These are phyloP conservation scores for Ctenopoma multispine DNA, from an alignment of 2,797 vertebrate genomes.

Conservation along the genomic window DNA sequence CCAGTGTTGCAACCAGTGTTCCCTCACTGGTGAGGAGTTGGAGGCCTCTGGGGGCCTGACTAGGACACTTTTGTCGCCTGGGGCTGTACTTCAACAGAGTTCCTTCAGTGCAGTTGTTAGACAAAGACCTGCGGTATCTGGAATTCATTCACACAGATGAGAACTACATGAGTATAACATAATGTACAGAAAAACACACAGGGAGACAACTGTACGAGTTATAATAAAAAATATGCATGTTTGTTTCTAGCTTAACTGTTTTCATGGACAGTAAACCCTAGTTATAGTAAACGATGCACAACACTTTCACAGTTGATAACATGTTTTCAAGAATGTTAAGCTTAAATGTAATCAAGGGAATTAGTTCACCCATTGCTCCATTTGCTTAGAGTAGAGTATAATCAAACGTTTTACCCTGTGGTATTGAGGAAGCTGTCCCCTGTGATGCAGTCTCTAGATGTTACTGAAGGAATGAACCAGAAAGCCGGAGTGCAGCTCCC, in stretches of 20 bases:
- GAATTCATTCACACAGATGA: conserved; percentile 39
- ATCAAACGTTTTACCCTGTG: conserved; percentile 84
- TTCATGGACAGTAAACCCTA: not conserved
- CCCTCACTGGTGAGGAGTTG: conserved; percentile 89
- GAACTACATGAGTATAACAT: conserved; percentile 3
- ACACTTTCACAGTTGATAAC: not conserved
- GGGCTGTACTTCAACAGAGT: conserved; percentile 88
- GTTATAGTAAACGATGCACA: not conserved
- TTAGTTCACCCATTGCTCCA: conserved; percentile 4
- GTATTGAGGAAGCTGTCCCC: conserved; percentile 93
- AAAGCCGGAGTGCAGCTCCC: conserved; percentile 91
- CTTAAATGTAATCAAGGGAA: not conserved
- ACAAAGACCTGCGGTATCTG: conserved; percentile 91
- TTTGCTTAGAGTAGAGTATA: not conserved
- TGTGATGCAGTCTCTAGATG: conserved; percentile 88
- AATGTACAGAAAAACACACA: not conserved
- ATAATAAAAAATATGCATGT: not conserved
- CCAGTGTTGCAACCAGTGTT: conserved; percentile 87
- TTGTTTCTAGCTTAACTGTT: not conserved
- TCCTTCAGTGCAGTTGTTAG: conserved; percentile 92
- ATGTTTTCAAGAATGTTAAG: conserved; percentile 3
- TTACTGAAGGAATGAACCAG: conserved; percentile 90
- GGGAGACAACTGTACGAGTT: not conserved
- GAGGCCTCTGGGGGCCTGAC: conserved; percentile 88
- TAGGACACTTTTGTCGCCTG: conserved; percentile 89